A percentile compares a stretch with the other conserved stretches of the same genome.
Evolutionary conservation across 2,888 invertebrate genomes (phyloP).

Genomic region (Aspidiotus rigidus): DNA sequence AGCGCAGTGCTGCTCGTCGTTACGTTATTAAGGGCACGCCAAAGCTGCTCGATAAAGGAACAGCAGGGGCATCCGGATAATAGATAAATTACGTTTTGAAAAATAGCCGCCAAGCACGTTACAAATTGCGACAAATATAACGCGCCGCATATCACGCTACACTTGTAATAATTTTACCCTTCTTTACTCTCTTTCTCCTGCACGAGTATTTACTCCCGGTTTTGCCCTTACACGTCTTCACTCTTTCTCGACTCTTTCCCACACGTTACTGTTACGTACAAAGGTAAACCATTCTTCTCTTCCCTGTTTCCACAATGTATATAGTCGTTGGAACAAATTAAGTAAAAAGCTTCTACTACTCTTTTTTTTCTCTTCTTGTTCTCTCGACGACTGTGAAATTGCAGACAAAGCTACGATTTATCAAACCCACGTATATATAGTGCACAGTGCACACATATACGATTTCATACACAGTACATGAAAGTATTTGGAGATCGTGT

Average conservation of each 20-base stretch:
- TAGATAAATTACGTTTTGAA: conserved; percentile 4
- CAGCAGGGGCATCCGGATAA: neutral
- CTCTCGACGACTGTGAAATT: neutral
- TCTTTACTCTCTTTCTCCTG: neutral
- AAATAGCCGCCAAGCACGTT: conserved; percentile 4
- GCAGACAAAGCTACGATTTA: too few relatives aligned
- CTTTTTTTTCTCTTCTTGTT: neutral
- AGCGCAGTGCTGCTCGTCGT: too few relatives aligned
- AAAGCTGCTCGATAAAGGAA: conserved; percentile 3
- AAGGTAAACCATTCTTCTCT: neutral
- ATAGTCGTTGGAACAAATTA: neutral
- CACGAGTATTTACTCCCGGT: neutral
- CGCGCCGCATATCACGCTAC: conserved; percentile 2
- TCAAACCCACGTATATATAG: too few relatives aligned
- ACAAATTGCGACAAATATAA: conserved; percentile 3
- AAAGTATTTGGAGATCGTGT: neutral
- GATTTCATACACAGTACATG: neutral
- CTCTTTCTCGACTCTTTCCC: too few relatives aligned
- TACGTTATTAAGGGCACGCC: neutral
- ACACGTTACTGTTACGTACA: too few relatives aligned
- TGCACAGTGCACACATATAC: neutral
- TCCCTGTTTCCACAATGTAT: neutral
- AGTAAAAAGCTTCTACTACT: neutral
- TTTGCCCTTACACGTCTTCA: too few relatives aligned
- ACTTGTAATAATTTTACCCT: conserved; percentile 4